Evolutionary conservation across 2,797 vertebrate species (phyloP).

Genomic region (Melanotaenia nigrans): DNA sequence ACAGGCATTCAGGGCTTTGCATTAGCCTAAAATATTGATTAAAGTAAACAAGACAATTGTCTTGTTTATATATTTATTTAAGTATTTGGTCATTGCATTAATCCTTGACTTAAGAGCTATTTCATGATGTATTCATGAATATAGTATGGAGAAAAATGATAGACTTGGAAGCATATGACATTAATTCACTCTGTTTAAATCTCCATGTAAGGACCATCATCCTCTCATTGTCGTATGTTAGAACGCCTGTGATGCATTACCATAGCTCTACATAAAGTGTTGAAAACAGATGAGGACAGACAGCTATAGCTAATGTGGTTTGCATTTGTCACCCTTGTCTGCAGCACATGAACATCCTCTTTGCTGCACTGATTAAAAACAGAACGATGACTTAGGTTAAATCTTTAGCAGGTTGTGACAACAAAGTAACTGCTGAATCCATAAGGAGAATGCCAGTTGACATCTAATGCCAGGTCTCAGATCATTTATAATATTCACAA

Average conservation of each 20-base stretch:
- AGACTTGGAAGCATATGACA: neutral
- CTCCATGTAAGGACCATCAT: neutral
- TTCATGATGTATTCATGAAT: constrained; percentile 27
- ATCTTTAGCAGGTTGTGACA: constrained; percentile 23
- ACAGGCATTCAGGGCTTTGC: neutral
- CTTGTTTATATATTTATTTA: constrained; percentile 6
- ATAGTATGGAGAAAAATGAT: neutral
- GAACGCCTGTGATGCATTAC: constrained; percentile 8
- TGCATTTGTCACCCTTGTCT: constrained; percentile 50
- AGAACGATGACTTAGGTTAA: constrained; percentile 16
- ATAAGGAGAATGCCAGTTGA: constrained; percentile 10
- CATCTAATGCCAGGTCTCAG: constrained; percentile 27
- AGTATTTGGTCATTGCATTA: neutral
- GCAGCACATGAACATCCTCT: constrained; percentile 34
- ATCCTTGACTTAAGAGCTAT: neutral
- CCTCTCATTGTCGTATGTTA: neutral
- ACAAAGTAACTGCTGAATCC: neutral
- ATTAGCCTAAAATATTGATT: constrained; percentile 2
- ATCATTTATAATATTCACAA: neutral
- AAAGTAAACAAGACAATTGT: constrained; percentile 12
- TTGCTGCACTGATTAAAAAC: constrained; percentile 35
- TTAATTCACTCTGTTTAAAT: neutral
- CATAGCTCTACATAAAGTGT: neutral
- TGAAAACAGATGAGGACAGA: neutral
- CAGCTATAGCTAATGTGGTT: constrained; percentile 27